Evolutionary conservation across 2,797 vertebrate genomes (phyloP).

Genomic region (Urosaurus nigricauda): DNA sequence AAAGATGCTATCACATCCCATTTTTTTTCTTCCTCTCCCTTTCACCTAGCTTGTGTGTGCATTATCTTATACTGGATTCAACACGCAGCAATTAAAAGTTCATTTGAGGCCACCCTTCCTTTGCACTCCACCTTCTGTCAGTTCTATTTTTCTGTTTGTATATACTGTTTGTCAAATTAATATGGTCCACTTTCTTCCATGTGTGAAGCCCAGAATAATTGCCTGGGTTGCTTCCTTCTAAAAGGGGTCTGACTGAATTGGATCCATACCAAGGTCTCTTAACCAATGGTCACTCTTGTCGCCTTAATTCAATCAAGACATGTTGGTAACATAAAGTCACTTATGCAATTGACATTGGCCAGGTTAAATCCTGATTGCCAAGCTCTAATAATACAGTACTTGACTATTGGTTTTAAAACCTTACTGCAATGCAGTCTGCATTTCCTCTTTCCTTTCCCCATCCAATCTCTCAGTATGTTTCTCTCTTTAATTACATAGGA

Average conservation of each 20-base stretch:
- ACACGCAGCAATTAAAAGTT: neutral
- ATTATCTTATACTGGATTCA: neutral
- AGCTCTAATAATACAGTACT: neutral
- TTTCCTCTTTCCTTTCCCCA: neutral
- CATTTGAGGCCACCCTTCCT: neutral
- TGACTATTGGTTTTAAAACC: neutral
- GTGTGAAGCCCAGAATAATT: neutral
- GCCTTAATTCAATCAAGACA: neutral
- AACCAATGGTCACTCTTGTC: neutral
- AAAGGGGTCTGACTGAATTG: neutral
- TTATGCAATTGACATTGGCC: too few relatives aligned
- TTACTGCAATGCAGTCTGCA: neutral
- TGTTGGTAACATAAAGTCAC: neutral
- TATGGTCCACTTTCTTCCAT: neutral
- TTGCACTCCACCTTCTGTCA: neutral
- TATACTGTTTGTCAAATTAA: neutral
- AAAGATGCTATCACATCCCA: neutral
- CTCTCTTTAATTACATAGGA: neutral
- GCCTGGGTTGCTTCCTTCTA: neutral
- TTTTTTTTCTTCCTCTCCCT: too few relatives aligned
- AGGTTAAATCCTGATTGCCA: constrained; percentile 3
- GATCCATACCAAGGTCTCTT: neutral
- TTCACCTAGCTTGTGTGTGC: too few relatives aligned
- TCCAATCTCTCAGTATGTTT: neutral
- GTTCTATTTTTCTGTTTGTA: neutral